A percentile compares a stretch with the other conserved stretches of the same genome.
Evolutionary conservation across 2,888 invertebrate species (phyloP).

Genomic region (Ormia ochracea): DNA sequence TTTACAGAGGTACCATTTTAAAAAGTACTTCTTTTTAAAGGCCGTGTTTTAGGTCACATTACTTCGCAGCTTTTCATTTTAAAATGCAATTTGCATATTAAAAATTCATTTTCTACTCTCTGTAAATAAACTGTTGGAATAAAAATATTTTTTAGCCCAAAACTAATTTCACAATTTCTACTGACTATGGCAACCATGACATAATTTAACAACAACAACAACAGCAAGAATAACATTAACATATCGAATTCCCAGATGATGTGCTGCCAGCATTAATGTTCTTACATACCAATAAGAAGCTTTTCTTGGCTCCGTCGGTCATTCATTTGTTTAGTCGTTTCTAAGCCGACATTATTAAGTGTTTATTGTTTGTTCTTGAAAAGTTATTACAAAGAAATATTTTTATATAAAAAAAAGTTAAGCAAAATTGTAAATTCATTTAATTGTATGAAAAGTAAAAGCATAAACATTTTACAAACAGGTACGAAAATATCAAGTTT

Average conservation of each 20-base stretch:
- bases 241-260: neutral
- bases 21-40: too few species aligned
- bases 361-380: conserved; percentile 17
- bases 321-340: conserved; percentile 35
- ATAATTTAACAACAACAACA: neutral
- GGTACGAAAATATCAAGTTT: neutral
- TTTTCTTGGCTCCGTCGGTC: conserved; percentile 1
- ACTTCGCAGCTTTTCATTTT: too few species aligned
- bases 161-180: neutral
- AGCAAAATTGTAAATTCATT: neutral
- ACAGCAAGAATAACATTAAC: neutral
- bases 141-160: too few species aligned
- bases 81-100: too few species aligned
- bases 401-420: neutral
- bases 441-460: neutral
- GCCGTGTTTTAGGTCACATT: too few species aligned
- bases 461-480: neutral
- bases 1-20: too few species aligned
- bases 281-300: conserved; percentile 14
- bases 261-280: conserved; percentile 22
- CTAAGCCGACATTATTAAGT: conserved; percentile 31
- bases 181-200: neutral
- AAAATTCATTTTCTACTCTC: too few species aligned
- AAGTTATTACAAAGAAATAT: conserved; percentile 3
- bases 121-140: too few species aligned